Percentiles rank a stretch among this genome's conserved stretches.
Conservation (phyloP, 2,113 vertebrate species). For the Ceyx melanurus region DNA sequence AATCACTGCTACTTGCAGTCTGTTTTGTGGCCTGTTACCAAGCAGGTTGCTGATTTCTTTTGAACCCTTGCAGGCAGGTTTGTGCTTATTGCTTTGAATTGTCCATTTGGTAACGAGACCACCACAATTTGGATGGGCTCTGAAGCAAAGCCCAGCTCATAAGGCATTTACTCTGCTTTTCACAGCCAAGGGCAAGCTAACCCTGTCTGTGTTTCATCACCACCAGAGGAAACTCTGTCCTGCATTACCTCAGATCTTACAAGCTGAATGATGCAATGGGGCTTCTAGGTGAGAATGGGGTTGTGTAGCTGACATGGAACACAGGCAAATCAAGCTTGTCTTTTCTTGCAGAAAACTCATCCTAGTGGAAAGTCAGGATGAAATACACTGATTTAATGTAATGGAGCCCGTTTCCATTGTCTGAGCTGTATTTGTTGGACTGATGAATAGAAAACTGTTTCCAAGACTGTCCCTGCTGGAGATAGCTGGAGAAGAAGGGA, state of each 20-base stretch:
- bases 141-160: not conserved
- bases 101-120: not conserved
- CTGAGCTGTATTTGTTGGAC: not conserved
- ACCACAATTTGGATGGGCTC: not conserved
- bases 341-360: not conserved
- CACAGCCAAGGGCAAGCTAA: not conserved
- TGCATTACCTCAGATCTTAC: not conserved
- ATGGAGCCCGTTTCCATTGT: not conserved
- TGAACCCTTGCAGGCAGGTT: not conserved
- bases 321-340: not conserved
- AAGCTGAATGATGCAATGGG: not conserved
- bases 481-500: not conserved
- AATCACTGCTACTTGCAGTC: not conserved
- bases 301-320: accelerated
- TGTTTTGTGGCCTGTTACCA: not conserved
- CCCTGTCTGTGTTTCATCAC: not conserved
- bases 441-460: not conserved
- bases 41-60: not conserved
- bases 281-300: not conserved
- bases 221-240: not conserved
- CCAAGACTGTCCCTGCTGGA: not conserved
- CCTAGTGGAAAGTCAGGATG: not conserved
- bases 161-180: not conserved
- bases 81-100: not conserved
- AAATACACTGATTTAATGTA: not conserved